phyloP scores from a whole-genome alignment of 2,888 invertebrate genomes.

The Lymantria monacha region DNA sequence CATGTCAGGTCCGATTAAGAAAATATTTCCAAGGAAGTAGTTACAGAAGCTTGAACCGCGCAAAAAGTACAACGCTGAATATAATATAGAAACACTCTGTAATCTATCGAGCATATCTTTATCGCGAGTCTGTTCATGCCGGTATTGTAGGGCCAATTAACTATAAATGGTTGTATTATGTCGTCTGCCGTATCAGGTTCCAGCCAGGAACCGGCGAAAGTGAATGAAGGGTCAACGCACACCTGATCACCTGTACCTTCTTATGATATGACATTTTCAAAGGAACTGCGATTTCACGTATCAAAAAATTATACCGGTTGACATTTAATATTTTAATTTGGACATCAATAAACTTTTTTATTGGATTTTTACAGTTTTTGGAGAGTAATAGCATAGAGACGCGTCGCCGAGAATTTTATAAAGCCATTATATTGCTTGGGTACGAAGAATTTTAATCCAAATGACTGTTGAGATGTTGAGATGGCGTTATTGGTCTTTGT shows the following conservation, averaged over 20 bases:
- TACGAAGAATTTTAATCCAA: no score
- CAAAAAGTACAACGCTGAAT: no score
- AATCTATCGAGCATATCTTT: no score
- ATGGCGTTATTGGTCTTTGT: no score
- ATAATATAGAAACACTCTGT: no score
- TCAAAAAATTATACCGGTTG: constrained; percentile 22
- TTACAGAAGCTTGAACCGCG: no score
- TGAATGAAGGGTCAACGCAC: constrained; percentile 39
- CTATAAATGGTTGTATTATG: constrained; percentile 53
- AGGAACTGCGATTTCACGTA: constrained; percentile 25
- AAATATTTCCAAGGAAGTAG: no score
- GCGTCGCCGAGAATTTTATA: neutral
- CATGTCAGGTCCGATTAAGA: no score
- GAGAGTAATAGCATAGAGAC: neutral
- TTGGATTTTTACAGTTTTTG: constrained; percentile 2
- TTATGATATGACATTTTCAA: constrained; percentile 31
- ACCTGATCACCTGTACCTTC: constrained; percentile 1
- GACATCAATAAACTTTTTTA: neutral
- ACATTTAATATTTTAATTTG: neutral
- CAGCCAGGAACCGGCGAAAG: constrained; percentile 49
- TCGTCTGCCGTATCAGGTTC: constrained; percentile 41
- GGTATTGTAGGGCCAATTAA: constrained; percentile 34
- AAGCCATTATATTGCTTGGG: no score
- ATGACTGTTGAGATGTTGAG: no score
- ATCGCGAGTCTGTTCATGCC: neutral